Evolutionary conservation across 2,888 invertebrate genomes (phyloP), one percentile per base, ranked within the genome.

Genomic region (Alviniconcha strummeri): DNA sequence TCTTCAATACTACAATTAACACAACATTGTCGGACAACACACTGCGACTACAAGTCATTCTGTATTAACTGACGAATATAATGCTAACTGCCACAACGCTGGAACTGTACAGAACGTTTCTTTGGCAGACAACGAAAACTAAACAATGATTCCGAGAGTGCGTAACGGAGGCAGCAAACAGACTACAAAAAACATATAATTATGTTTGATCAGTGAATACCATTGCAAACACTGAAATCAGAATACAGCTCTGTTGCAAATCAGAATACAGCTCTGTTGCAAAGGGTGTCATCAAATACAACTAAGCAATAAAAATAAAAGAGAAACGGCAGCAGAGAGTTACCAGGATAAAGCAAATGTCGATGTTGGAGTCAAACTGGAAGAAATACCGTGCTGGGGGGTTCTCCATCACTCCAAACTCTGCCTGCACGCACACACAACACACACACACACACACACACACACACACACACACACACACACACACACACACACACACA

Each of bases 281-380:
- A 36, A 36, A 36, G 36, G 36, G 36, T 36, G 36, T 36, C 36
- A 36, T 36, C 36, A 36, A 36, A 36, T 11, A 77, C 55, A 54
- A 54, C 11, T 36, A 54, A 36, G 17, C 11, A 77, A n/a, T 54
- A 36, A 8, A 52, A 55, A 79, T 11, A 64, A 17, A 55, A 11
- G 13, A 36, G 36, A 36, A 36, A 36, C 36, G 36, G 36, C 36
- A 36, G 36, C 36, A 36, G 36, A 36, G 36, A 36, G 19, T 69
- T 77, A 83, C 79, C 83, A 83, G 64, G 57, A 83, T 69, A 11
- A 80, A 67, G 74, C 74, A 76, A 54, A 83, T 83, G 64, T 56
- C 75, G 54, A 81, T 75, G n/a, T 81, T 81, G 57, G 54, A 75
- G 5, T 81, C 74, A 60, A 81, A 75, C 75, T 75, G 15, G 60